Evolutionary conservation across 2,797 vertebrate genomes (phyloP).

Genomic region (Holocentrus rufus): DNA sequence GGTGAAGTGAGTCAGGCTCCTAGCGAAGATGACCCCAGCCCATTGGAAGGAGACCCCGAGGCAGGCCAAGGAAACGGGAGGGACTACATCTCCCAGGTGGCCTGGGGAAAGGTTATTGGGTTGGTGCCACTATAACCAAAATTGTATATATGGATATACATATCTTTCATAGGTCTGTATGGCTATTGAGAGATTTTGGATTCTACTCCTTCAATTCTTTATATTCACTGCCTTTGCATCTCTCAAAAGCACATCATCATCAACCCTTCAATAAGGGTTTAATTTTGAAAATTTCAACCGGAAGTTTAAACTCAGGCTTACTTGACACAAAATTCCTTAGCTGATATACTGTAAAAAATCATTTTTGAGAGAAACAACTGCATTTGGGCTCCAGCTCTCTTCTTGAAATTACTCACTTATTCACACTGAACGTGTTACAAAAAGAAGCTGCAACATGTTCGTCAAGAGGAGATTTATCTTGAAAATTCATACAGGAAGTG

Average conservation of each 20-base stretch:
- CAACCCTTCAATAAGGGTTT: neutral
- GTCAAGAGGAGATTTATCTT: slow-evolving; percentile 44
- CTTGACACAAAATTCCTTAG: neutral
- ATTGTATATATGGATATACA: too few species aligned
- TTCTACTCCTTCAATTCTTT: too few species aligned
- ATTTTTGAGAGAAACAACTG: neutral
- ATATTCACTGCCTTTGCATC: too few species aligned
- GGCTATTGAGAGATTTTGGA: neutral
- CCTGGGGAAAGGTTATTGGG: neutral
- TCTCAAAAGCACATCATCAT: too few species aligned
- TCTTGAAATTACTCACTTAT: neutral
- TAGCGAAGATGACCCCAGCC: too few species aligned
- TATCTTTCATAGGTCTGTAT: too few species aligned
- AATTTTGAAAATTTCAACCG: slow-evolving; percentile 36
- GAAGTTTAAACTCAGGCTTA: neutral
- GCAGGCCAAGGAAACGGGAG: too few species aligned
- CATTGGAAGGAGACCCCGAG: too few species aligned
- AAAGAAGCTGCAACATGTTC: neutral
- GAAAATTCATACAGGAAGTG: slow-evolving; percentile 35
- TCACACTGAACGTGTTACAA: neutral
- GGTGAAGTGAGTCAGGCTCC: neutral
- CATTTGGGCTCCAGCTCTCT: accelerated
- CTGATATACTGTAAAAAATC: neutral
- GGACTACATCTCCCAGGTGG: slow-evolving; percentile 38
- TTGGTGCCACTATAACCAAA: too few species aligned